Conservation (phyloP, 2,888 invertebrate species). For the Latheticus oryzae region DNA sequence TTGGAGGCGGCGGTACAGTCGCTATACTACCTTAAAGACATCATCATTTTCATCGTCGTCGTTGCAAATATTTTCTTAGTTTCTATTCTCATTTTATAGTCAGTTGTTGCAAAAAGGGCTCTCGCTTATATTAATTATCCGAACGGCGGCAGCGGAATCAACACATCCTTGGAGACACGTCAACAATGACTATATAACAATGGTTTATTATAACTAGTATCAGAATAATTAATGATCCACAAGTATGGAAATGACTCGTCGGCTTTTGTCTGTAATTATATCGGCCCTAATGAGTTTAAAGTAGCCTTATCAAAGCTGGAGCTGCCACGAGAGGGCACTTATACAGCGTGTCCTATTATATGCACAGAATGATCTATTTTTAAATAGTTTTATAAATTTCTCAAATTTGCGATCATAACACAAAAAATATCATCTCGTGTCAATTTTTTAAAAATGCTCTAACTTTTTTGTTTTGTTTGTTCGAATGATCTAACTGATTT, state of each 20-base stretch:
- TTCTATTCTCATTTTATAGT: too few species aligned
- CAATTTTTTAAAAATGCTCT: too few species aligned
- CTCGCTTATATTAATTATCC: constrained; percentile 60
- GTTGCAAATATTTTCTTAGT: constrained; percentile 39
- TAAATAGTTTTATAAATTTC: too few species aligned
- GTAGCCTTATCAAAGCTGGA: constrained; percentile 55
- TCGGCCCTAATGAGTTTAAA: constrained; percentile 61
- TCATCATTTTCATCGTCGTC: too few species aligned
- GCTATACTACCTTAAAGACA: constrained; percentile 31
- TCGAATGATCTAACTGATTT: too few species aligned
- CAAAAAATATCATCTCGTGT: too few species aligned
- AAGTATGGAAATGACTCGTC: constrained; percentile 62
- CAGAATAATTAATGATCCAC: constrained; percentile 63
- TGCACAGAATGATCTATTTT: too few species aligned
- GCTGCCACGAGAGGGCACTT: too few species aligned
- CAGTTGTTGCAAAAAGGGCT: constrained; percentile 27
- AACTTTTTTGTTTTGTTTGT: too few species aligned
- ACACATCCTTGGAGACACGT: constrained; percentile 64
- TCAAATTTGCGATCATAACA: too few species aligned
- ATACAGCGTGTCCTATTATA: too few species aligned
- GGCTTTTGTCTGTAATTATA: constrained; percentile 62
- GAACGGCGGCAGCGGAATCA: constrained; percentile 60
- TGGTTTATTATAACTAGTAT: constrained; percentile 64
- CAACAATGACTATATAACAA: constrained; percentile 62
- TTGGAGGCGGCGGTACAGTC: too few species aligned